phyloP scores from a whole-genome alignment of 37 sponge, comb jelly and placozoan genomes.

The Crambe crambe region DNA sequence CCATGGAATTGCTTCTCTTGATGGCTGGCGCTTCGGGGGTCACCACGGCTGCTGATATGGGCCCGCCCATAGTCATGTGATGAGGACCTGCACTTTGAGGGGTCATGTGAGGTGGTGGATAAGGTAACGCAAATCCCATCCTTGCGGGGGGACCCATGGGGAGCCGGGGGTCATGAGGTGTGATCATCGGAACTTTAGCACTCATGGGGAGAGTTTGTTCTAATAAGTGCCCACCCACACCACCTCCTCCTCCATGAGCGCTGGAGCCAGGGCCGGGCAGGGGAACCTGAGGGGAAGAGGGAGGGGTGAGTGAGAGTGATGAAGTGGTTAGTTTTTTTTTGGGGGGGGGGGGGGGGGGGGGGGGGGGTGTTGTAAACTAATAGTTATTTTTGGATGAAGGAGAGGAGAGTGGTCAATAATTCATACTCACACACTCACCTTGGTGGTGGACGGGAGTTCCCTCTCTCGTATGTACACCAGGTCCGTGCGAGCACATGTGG shows the following conservation, averaged over 20 bases:
- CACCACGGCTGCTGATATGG: neutral
- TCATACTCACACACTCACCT: neutral
- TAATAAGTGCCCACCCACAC: neutral
- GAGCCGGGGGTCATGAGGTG: constrained; percentile 56
- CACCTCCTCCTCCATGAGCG: constrained; percentile 8
- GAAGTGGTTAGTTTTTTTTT: no score
- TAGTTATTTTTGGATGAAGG: neutral
- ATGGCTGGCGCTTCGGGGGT: constrained; percentile 2
- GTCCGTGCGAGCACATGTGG: constrained; percentile 61
- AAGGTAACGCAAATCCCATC: constrained; percentile 8
- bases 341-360: no score
- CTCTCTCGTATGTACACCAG: constrained; percentile 62
- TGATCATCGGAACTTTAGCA: constrained; percentile 46
- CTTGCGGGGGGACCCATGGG: constrained; percentile 41
- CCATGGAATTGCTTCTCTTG: no score
- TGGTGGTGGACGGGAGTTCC: constrained; percentile 7
- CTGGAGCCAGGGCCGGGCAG: neutral
- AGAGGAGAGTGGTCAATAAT: neutral
- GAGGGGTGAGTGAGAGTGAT: no score
- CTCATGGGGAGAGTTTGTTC: constrained; percentile 6
- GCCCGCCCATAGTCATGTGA: neutral
- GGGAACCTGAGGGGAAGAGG: neutral
- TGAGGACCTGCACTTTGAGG: neutral
- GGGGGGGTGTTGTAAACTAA: no score
- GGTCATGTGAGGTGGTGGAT: constrained; percentile 9